Evolutionary conservation across 2,888 invertebrate genomes (phyloP), one percentile per base, ranked within the genome.

Genomic region (Eurytoma californica): DNA sequence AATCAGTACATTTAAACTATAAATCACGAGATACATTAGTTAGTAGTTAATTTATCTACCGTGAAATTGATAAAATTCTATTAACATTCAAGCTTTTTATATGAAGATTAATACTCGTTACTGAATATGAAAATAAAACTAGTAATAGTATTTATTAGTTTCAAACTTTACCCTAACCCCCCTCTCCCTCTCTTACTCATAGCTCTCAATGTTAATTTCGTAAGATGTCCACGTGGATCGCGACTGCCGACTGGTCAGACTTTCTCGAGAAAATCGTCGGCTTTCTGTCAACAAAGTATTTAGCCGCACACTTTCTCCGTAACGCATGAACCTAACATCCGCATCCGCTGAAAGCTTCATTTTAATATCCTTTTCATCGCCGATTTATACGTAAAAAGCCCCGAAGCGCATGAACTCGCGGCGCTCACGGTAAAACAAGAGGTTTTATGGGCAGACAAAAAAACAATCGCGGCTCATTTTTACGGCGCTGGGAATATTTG

Each of bases 271-370:
- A 57, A 49, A 30, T 63, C 47, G 55, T 60, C 61, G 53, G 58
- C 70, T 79, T 51, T 79, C 47, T 65, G 75, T 67, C 70, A 66
- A 75, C 60, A 60, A 61, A 74, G 66, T 39, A 39, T 74, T 66
- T 20, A 67, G 65, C 60, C 20, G 18, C 20, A 75, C 47, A 79
- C 70, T 79, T 79, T 79, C 70, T 67, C 72, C 39, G 4, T n/a
- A n/a, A 39, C 39, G 39, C 39, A 70, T 70, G 49, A 20, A 58
- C 7, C 58, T 72, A 66, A 63, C 49, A 20, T 55, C 39, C 67
- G 61, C 20, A 16, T 73, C 57, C 3, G 18, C 14, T 3, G 18
- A 61, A 60, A 47, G 47, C 18, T 57, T 70, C 55, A 30, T 58
- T 60, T 67, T 13, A 65, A 72, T 57, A 9, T 13, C 49, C 57